These are phyloP conservation scores for Agriotes lineatus DNA, from an alignment of 2,888 invertebrate species.

Conservation along the genomic window DNA sequence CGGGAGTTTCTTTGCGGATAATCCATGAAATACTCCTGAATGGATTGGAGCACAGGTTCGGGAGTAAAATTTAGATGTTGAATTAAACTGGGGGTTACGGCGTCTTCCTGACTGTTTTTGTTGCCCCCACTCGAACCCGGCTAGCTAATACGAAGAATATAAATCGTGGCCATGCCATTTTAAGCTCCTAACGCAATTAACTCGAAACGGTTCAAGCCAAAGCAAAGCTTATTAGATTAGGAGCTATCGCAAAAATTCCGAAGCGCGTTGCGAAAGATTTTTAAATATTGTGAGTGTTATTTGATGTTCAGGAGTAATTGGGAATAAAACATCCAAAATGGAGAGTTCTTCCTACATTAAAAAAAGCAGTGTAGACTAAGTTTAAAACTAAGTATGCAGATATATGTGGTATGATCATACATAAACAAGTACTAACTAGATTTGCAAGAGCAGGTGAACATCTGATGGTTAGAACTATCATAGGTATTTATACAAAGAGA, in stretches of 20 bases:
- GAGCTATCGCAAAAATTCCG: slow-evolving; percentile 21
- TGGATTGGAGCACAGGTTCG: slow-evolving; percentile 8
- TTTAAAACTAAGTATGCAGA: too few relatives aligned
- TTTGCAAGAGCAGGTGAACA: too few relatives aligned
- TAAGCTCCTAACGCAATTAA: slow-evolving; percentile 26
- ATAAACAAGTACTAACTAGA: too few relatives aligned
- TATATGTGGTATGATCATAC: too few relatives aligned
- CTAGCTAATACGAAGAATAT: slow-evolving; percentile 24
- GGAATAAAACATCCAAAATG: too few relatives aligned
- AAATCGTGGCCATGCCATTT: slow-evolving; percentile 26
- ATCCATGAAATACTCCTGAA: slow-evolving; percentile 31
- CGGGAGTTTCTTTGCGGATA: slow-evolving; percentile 36
- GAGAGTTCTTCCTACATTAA: too few relatives aligned
- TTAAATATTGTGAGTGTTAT: too few relatives aligned
- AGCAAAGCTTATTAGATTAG: slow-evolving; percentile 23
- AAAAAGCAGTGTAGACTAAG: too few relatives aligned
- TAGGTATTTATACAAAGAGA: too few relatives aligned
- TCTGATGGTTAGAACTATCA: too few relatives aligned
- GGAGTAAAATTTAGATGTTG: slow-evolving; percentile 25
- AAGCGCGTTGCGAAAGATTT: slow-evolving; percentile 3
- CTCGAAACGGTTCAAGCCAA: slow-evolving; percentile 27
- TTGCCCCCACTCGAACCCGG: slow-evolving; percentile 11
- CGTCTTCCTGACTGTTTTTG: slow-evolving; percentile 30
- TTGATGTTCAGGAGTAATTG: too few relatives aligned
- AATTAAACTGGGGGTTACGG: slow-evolving; percentile 30